Percentiles rank a stretch among this genome's conserved stretches.
Evolutionary conservation across 2,888 invertebrate genomes (phyloP).

Genomic region (Drosophila rellima): DNA sequence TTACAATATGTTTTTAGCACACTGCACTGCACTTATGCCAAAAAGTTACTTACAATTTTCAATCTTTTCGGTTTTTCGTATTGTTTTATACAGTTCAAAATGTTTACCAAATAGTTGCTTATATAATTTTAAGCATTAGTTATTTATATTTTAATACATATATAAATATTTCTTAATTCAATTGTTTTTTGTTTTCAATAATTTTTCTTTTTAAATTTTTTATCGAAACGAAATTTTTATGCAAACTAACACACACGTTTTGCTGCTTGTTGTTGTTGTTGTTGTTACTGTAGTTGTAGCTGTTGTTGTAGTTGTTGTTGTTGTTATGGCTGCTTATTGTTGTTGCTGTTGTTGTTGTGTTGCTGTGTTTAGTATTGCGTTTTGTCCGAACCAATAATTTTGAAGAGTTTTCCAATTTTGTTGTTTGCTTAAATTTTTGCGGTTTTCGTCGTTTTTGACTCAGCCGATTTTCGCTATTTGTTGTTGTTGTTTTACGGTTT

Average conservation of each 20-base stretch:
- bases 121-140: conserved; percentile 53
- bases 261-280: conserved; percentile 60
- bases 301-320: conserved; percentile 38
- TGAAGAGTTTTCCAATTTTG: conserved; percentile 84
- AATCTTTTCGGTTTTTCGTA: conserved; percentile 28
- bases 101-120: conserved; percentile 69
- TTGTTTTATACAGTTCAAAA: conserved; percentile 55
- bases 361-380: conserved; percentile 83
- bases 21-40: conserved; percentile 53
- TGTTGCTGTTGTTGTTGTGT: conserved; percentile 65
- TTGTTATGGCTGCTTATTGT: conserved; percentile 47
- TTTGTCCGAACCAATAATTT: conserved; percentile 86
- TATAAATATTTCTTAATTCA: conserved; percentile 41
- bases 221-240: conserved; percentile 86
- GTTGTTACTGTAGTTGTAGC: conserved; percentile 58
- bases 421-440: conserved; percentile 82
- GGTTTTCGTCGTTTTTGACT: conserved; percentile 63
- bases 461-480: conserved; percentile 53
- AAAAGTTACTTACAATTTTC: conserved; percentile 40
- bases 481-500: conserved; percentile 47
- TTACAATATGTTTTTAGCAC: conserved; percentile 28
- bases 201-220: conserved; percentile 64
- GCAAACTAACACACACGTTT: conserved; percentile 83
- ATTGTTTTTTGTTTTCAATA: conserved; percentile 45
- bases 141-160: conserved; percentile 36